Evolutionary conservation across 2,888 invertebrate species (phyloP).

Genomic region (Bombyx huttoni): DNA sequence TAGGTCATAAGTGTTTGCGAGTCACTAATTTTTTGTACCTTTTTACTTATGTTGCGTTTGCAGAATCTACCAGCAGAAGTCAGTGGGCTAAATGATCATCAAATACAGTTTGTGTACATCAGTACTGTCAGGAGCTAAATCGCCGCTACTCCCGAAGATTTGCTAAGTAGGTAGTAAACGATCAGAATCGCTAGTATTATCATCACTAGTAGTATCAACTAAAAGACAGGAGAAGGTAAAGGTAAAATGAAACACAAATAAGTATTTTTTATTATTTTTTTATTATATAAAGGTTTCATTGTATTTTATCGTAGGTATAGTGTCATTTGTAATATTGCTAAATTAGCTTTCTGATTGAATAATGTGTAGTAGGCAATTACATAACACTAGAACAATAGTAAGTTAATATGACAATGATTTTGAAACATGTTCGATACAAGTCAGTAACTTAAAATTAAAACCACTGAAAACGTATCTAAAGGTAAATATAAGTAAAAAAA

Average conservation of each 20-base stretch:
- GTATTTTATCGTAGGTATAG: conserved; percentile 64
- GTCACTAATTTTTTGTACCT: no score
- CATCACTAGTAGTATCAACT: no score
- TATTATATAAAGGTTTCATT: conserved; percentile 67
- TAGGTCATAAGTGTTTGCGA: no score
- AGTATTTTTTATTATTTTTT: conserved; percentile 44
- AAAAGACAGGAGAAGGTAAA: neutral
- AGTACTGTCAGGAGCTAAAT: no score
- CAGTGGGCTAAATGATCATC: no score
- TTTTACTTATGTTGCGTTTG: no score
- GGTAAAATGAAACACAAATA: conserved; percentile 30
- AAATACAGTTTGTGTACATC: no score
- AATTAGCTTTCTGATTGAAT: conserved; percentile 52
- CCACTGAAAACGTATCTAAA: conserved; percentile 17
- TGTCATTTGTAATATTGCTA: conserved; percentile 62
- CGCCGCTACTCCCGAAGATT: no score
- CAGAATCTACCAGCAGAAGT: no score
- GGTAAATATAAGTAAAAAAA: conserved; percentile 32
- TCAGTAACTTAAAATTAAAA: conserved; percentile 19
- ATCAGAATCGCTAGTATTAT: no score
- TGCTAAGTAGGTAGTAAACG: no score
- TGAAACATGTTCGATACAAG: conserved; percentile 5
- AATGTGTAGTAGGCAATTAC: conserved; percentile 70
- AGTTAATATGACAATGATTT: conserved; percentile 21
- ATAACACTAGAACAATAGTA: conserved; percentile 46